Conservation (phyloP, 1,140 invertebrate species). For the Drusus annulatus region DNA sequence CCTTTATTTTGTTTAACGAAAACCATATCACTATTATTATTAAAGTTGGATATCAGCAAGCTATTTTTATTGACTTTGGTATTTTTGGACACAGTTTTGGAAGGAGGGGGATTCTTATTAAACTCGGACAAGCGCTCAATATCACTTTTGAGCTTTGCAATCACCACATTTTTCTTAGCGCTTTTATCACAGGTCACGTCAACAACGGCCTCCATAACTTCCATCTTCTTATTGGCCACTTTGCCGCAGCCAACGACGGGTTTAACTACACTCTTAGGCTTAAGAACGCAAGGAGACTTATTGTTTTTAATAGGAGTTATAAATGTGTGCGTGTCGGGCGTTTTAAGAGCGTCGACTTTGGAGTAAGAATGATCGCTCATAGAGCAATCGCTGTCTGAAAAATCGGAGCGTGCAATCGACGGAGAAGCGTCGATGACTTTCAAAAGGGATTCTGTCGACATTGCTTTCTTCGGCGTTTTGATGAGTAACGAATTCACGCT, state of each 20-base stretch:
- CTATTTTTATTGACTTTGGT: slow-evolving; percentile 52
- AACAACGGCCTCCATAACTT: slow-evolving; percentile 1
- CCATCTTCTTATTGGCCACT: background rate
- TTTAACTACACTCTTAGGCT: background rate
- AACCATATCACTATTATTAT: slow-evolving; percentile 39
- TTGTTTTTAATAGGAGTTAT: background rate
- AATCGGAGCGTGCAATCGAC: slow-evolving; percentile 7
- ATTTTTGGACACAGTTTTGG: slow-evolving; percentile 33
- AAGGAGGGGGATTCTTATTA: slow-evolving; percentile 18
- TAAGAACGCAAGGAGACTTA: background rate
- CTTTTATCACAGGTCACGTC: slow-evolving; percentile 24
- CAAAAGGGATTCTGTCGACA: background rate
- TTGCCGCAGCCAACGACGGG: background rate
- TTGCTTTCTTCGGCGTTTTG: background rate
- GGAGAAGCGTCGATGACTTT: slow-evolving; percentile 2
- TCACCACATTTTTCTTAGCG: slow-evolving; percentile 23
- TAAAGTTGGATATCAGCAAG: slow-evolving; percentile 48
- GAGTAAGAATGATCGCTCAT: slow-evolving; percentile 47
- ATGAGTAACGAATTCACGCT: background rate
- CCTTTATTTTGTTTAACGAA: slow-evolving; percentile 17
- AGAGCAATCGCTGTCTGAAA: slow-evolving; percentile 48
- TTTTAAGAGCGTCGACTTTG: slow-evolving; percentile 21
- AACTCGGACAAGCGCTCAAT: slow-evolving; percentile 43
- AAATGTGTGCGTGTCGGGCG: background rate
- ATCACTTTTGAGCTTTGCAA: slow-evolving; percentile 34